Evolutionary conservation across 1,140 invertebrate species (phyloP), one percentile per base, ranked within the genome.

Genomic region (Diplogasteroides magnus): DNA sequence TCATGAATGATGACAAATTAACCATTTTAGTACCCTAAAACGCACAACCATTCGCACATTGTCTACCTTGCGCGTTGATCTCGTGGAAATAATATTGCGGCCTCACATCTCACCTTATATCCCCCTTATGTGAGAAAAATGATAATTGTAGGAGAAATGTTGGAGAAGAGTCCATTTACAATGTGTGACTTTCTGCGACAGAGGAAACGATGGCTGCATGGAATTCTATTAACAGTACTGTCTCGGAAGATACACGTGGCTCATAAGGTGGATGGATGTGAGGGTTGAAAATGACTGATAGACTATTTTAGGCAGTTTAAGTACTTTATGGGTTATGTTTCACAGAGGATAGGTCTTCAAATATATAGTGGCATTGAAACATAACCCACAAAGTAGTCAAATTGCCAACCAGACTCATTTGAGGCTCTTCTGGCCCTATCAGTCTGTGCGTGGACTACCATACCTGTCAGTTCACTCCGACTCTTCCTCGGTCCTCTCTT

Each of bases 91-190:
- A n/a, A n/a, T n/a, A n/a, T n/a, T n/a, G n/a, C n/a, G n/a, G n/a
- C n/a, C n/a, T n/a, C n/a, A n/a, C n/a, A n/a, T n/a, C n/a, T n/a
- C n/a, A n/a, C n/a, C n/a, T n/a, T n/a, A n/a, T n/a, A n/a, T n/a
- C n/a, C n/a, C n/a, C n/a, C n/a, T n/a, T n/a, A n/a, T n/a, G n/a
- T 58, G 37, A 31, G 37, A 48, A 11, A 48, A 48, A 11, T 11
- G 19, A 11, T 6, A 48, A 14, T 72, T 74, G 3, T 59, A 72
- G 70, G 74, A 13, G 93, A 96, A 85, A 96, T 96, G 93, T 93
- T 91, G 89, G 93, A 97, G 83, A 94, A 97, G 81, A 94, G 91
- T n/a, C 94, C 94, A 11, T 98, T 97, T 80, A 92, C 92, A 0
- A 83, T 95, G 0, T 90, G 90, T 87, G 94, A 98, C 83, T 95